These are phyloP conservation scores for Mamestra configurata DNA, from an alignment of 1,140 invertebrate genomes.

Conservation along the genomic window DNA sequence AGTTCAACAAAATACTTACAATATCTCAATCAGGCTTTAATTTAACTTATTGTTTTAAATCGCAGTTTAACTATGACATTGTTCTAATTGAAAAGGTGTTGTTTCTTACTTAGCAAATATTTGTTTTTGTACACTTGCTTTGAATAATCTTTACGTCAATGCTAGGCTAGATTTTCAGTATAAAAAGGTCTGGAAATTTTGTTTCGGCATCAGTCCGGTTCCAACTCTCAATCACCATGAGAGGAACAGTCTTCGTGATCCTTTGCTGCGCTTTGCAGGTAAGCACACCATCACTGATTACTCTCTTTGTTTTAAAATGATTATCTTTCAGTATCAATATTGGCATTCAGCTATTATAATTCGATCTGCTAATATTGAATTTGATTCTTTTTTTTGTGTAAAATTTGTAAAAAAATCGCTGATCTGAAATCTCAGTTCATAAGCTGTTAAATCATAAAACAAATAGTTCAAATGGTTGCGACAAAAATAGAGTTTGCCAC, in stretches of 20 bases:
- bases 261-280: conserved; percentile 83
- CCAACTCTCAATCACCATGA: conserved; percentile 81
- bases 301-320: neutral
- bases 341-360: neutral
- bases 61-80: conserved; percentile 61
- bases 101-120: conserved; percentile 70
- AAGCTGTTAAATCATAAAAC: too few species aligned
- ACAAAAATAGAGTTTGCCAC: too few species aligned
- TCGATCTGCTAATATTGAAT: too few species aligned
- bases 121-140: conserved; percentile 60
- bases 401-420: too few species aligned
- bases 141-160: conserved; percentile 61
- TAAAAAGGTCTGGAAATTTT: conserved; percentile 67
- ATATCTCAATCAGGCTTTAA: conserved; percentile 67
- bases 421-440: too few species aligned
- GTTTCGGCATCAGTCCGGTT: conserved; percentile 77
- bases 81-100: conserved; percentile 58
- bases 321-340: neutral
- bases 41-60: conserved; percentile 73
- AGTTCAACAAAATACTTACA: conserved; percentile 41
- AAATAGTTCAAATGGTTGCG: too few species aligned
- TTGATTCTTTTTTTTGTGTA: too few species aligned
- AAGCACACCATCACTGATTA: conserved; percentile 54
- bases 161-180: conserved; percentile 60
- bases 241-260: conserved; percentile 83